Base-by-base conservation (phyloP, 2,888 invertebrate species). In the Tuta absoluta region DNA sequence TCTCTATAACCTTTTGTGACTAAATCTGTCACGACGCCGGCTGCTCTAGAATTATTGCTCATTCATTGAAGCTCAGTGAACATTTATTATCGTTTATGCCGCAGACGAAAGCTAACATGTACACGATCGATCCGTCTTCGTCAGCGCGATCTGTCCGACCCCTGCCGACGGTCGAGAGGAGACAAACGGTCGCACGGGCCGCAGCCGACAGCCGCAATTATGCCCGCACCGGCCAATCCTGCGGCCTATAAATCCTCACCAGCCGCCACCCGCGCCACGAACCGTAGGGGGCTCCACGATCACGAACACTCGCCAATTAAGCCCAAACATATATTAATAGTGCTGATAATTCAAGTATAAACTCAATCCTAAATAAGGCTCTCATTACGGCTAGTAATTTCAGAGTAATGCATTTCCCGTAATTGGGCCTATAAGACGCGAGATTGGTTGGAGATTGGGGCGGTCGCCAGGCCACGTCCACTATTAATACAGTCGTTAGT, bases 281-380 rank as follows among this genome's bases (percentile, higher is more conserved):
- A 17, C 45, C 45, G 45, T 17, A 45, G 28, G 56, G 56, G 56
- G 33, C 10, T 19, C 28, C 56, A 28, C 56, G 56, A 56, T 56
- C 56, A 56, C 56, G 56, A 56, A 33, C 56, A 33, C 28, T 56
- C 56, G 57, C 65, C 65, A 65, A 62, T 62, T 62, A 65, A 65
- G 53, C 33, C 28, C 60, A 51, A 48, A 60, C 64, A 60, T 37
- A 51, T 41, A 64, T 53, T 60, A 64, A 60, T 60, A 49, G 60
- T 51, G 60, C 23, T 23, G 53, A 63, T 64, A 60, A 64, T 64
- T 64, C 60, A 60, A 45, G 23, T 37, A 17, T 17, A 38, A 37
- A 24, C 60, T 60, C 45, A 56, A 17, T 48, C n/a, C 60, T 60
- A 60, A 60, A 60, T 60, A 60, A 60, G 60, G 60, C 23, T 37